Evolutionary conservation across 2,797 vertebrate genomes (phyloP).

Genomic region (Alca torda): DNA sequence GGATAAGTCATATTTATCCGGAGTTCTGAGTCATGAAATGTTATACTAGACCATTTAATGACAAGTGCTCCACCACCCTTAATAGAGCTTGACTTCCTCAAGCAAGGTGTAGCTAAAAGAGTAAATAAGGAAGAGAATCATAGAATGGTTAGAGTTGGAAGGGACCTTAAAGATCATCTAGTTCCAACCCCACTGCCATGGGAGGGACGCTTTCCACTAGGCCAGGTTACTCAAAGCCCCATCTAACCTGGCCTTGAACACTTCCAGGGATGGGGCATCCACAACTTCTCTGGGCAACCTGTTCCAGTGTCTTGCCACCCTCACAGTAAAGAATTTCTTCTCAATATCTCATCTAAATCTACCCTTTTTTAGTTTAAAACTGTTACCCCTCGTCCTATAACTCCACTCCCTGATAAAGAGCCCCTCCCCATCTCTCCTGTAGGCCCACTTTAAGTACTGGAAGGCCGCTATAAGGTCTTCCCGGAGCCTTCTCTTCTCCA

Average conservation of each 20-base stretch:
- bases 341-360: neutral
- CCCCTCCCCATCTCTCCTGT: neutral
- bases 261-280: neutral
- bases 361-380: neutral
- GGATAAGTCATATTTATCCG: slow-evolving; percentile 19
- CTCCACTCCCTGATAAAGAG: neutral
- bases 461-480: neutral
- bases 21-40: slow-evolving; percentile 35
- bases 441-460: neutral
- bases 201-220: neutral
- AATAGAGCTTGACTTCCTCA: neutral
- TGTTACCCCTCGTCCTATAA: neutral
- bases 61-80: neutral
- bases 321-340: neutral
- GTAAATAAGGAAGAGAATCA: neutral
- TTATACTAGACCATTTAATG: neutral
- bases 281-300: neutral
- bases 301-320: neutral
- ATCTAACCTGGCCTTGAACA: neutral
- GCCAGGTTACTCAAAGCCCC: neutral
- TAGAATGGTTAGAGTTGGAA: neutral
- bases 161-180: neutral
- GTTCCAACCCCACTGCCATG: neutral
- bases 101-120: neutral
- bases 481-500: neutral